Conservation (phyloP, 2,888 invertebrate species). For the Agrenia bidenticulata region DNA sequence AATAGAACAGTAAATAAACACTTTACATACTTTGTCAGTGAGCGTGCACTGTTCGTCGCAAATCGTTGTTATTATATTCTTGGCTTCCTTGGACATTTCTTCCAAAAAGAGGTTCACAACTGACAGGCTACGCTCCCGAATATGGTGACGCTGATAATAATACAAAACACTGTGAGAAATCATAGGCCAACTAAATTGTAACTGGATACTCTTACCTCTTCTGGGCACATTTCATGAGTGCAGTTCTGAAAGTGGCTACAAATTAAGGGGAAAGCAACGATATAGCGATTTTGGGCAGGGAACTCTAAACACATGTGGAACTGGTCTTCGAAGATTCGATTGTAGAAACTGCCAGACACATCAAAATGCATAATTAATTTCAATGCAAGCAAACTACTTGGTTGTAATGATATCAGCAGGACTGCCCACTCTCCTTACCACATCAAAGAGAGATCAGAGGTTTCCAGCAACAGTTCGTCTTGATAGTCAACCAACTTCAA, state of each 20-base stretch:
- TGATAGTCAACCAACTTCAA: constrained; percentile 97
- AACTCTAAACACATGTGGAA: constrained; percentile 99
- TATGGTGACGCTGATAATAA: constrained; percentile 74
- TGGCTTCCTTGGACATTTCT: constrained; percentile 98
- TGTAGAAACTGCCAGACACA: constrained; percentile 71
- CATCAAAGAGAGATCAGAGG: constrained; percentile 95
- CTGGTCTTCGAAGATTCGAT: constrained; percentile 94
- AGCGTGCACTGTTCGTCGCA: constrained; percentile 98
- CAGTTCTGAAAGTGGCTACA: constrained; percentile 98
- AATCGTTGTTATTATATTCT: constrained; percentile 96
- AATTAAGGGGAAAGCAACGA: constrained; percentile 95
- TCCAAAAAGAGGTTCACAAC: constrained; percentile 97
- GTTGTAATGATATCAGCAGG: neutral
- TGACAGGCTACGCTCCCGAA: constrained; percentile 89
- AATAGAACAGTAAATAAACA: neutral
- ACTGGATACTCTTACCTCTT: constrained; percentile 66
- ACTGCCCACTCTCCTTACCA: constrained; percentile 62
- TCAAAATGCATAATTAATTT: constrained; percentile 22
- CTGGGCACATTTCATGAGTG: constrained; percentile 96
- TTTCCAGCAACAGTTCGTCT: constrained; percentile 94
- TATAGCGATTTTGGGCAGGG: constrained; percentile 96
- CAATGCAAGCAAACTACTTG: neutral
- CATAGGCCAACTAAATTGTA: constrained; percentile 3
- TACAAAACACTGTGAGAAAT: constrained; percentile 7
- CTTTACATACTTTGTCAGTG: constrained; percentile 72